Base-by-base conservation (phyloP, 1,140 invertebrate species). In the Aphelinus atriplicis region DNA sequence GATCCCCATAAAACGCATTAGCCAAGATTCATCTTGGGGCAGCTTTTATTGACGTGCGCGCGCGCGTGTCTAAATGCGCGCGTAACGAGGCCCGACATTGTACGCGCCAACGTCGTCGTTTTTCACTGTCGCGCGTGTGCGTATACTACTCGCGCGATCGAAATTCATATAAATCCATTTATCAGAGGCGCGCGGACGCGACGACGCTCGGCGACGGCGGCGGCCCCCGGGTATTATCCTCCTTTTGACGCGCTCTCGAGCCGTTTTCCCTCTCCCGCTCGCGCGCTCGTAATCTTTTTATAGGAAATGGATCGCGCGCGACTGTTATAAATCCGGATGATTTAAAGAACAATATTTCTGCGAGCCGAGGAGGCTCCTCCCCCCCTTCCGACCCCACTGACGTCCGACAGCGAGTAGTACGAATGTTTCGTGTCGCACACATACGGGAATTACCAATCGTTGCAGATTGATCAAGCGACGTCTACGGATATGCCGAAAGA, bases 151-250 rank as follows among this genome's bases (percentile, higher is more conserved):
- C 64, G 47, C 81, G 80, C 77, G 77, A 80, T 78, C 74, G 78
- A 80, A 82, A 83, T 81, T 82, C 81, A 81, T 80, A 82, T 82
- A 82, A 84, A 84, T 83, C 81, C 80, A 82, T 83, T 81, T 80
- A 80, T 81, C 81, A 83, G 64, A 26, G 26, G 0, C 26, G 26
- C 26, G 26, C 26, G 26, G 26, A 26, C 26, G 26, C 26, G 26
- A 26, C 26, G 26, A 26, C 26, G 26, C 26, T 26, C 26, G 26
- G 26, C 26, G 26, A 26, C 26, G 26, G 26, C 26, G 26, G 26
- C 26, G 26, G 26, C 26, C 26, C 26, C 26, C 26, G 26, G 26
- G 26, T 26, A 26, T 26, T 26, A 26, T 26, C 26, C 26, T 26
- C 26, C 26, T 26, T 53, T 53, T 53, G 4, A 6, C 51, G 4